These are phyloP conservation scores for Lasioglossum malachurum DNA, from an alignment of 2,888 invertebrate species.

Conservation along the genomic window DNA sequence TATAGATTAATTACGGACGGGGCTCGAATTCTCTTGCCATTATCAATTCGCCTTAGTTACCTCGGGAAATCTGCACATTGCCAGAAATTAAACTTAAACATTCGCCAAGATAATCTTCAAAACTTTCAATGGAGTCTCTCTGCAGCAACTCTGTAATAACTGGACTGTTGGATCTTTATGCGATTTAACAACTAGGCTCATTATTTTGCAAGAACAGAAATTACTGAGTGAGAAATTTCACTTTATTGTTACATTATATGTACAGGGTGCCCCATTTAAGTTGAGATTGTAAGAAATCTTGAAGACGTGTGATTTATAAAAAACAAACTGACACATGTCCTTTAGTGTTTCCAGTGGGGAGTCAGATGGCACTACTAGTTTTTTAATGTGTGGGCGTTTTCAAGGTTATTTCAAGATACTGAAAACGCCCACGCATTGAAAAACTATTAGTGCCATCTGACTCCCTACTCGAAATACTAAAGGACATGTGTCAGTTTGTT, in stretches of 20 bases:
- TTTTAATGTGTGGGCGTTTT: too few relatives aligned
- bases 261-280: too few relatives aligned
- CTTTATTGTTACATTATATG: neutral
- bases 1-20: slow-evolving; percentile 31
- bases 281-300: too few relatives aligned
- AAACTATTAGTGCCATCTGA: too few relatives aligned
- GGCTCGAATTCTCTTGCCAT: slow-evolving; percentile 1
- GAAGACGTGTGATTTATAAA: too few relatives aligned
- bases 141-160: neutral
- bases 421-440: too few relatives aligned
- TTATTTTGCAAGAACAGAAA: neutral
- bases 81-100: neutral
- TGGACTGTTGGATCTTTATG: neutral
- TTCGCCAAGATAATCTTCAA: neutral
- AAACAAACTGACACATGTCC: too few relatives aligned
- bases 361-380: too few relatives aligned
- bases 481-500: too few relatives aligned
- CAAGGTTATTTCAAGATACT: too few relatives aligned
- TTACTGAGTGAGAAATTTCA: neutral
- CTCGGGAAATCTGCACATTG: neutral
- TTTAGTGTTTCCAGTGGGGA: too few relatives aligned
- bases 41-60: neutral
- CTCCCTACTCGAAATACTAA: too few relatives aligned
- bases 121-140: neutral
- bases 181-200: neutral